Base-by-base conservation (phyloP, 2,888 invertebrate genomes). In the Morinoia aosen region DNA sequence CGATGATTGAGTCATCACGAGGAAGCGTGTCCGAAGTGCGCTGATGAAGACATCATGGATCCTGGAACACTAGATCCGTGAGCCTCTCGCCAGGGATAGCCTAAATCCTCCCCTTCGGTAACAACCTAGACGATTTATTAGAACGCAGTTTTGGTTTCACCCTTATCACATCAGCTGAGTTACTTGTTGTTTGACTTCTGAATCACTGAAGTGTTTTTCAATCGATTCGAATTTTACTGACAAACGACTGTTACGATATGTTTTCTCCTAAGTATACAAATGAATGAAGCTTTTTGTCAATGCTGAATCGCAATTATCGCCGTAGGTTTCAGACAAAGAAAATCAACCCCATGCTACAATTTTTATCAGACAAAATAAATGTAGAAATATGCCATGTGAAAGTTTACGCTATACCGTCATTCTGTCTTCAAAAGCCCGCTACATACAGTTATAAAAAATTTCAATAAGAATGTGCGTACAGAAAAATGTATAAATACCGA, bases 41-140 rank as follows among this genome's bases (percentile, higher is more conserved):
- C 48, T 57, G 93, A 93, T 93, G 57, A 48, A 93, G 93, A 57
- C 93, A 93, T 93, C 93, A 93, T 57, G 57, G 93, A 90, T 39
- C 90, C 40, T 16, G 90, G 33, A 33, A 76, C 76, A 25, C 33
- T 33, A 76, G 8, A 33, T 25, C 76, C 76, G 76, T 33, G 76
- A 76, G 33, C 33, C 25, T 76, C 76, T 76, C 33, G 48, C 48
- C 48, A 48, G 19, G 76, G 33, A 76, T 76, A 33, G 76, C 25
- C 76, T 16, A 8, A 10, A 76, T 16, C 76, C 76, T 25, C 0
- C 25, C 0, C 76, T 10, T 76, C 8, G 76, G 33, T 76, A 76
- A 76, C 48, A 33, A 76, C 19, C 19, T 25, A 1, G 8, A 33
- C 25, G 19, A 76, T 76, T 76, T 76, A 76, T 76, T 76, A 25